Base-by-base conservation (phyloP, 2,113 vertebrate species). In the Hylia prasina region DNA sequence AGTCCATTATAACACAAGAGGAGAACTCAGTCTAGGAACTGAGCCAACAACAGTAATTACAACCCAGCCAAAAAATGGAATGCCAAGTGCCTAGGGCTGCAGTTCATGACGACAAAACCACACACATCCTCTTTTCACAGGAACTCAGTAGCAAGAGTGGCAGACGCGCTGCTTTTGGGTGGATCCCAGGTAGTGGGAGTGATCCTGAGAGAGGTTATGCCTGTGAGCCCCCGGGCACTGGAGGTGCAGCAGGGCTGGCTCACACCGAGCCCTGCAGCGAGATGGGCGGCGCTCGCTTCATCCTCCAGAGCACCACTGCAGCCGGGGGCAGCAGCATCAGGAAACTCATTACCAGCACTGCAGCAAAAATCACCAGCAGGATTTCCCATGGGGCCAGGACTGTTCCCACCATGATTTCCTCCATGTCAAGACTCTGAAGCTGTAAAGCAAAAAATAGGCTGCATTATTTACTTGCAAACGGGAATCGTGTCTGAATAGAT, bases 301-400 rank as follows among this genome's bases (percentile, higher is more conserved):
- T 97, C 16, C 96, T 97, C 95, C 97, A 98, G n/a, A 98, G 5
- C 80, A 98, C 82, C 45, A 97, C 45, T 0, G 21, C 90, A 3
- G 70, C 33, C 0, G 97, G 92, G 6, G 96, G 97, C 81, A 98
- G 92, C 24, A 97, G n/a, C 81, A 97, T 97, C 44, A 98, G 88
- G 5, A 90, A 48, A n/a, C 94, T 96, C 98, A 98, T 98, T 2
- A 95, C 25, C 65, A 98, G 45, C 66, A 98, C 97, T 0, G 97
- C 50, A 21, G 91, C 95, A 57, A 97, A 81, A 77, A 98, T 97
- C 5, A 98, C 96, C 83, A 98, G 81, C 66, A 96, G 33, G 48
- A 98, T 98, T 51, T 87, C 57, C 98, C 98, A 98, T 0, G 96
- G 87, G 9, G 94, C 58, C 58, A 98, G 83, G 35, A 96, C 13